Evolutionary conservation across 2,113 vertebrate genomes (phyloP).

Genomic region (Cyanoderma ruficeps): DNA sequence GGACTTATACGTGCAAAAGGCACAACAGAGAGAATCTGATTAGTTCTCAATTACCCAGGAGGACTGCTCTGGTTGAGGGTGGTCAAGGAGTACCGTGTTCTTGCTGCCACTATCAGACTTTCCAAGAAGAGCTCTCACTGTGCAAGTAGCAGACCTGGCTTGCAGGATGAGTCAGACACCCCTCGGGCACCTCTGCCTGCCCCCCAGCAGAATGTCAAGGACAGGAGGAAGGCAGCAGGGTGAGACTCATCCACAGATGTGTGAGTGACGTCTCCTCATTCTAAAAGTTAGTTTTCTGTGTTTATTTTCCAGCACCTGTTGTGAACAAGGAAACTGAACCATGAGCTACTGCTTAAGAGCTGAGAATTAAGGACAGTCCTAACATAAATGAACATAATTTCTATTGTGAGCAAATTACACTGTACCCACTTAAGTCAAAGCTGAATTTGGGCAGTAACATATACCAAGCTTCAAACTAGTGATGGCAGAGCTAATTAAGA

Average conservation of each 20-base stretch:
- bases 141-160: background rate
- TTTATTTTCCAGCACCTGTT: background rate
- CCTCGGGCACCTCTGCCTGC: background rate
- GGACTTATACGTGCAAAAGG: background rate
- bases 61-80: background rate
- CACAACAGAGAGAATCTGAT: background rate
- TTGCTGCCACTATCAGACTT: background rate
- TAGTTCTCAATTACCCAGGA: background rate
- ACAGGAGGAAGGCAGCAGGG: background rate
- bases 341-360: background rate
- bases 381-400: background rate
- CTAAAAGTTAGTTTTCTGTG: background rate
- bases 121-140: background rate
- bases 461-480: background rate
- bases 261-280: background rate
- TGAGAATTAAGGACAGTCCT: background rate
- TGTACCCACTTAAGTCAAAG: background rate
- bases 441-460: conserved; percentile 6
- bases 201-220: background rate
- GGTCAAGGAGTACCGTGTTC: background rate
- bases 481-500: conserved; percentile 55
- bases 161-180: background rate
- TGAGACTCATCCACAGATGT: background rate
- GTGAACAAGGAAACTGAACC: background rate
- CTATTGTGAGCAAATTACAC: background rate